phyloP scores from a whole-genome alignment of 2,113 vertebrate species.

The Sialia sialis region DNA sequence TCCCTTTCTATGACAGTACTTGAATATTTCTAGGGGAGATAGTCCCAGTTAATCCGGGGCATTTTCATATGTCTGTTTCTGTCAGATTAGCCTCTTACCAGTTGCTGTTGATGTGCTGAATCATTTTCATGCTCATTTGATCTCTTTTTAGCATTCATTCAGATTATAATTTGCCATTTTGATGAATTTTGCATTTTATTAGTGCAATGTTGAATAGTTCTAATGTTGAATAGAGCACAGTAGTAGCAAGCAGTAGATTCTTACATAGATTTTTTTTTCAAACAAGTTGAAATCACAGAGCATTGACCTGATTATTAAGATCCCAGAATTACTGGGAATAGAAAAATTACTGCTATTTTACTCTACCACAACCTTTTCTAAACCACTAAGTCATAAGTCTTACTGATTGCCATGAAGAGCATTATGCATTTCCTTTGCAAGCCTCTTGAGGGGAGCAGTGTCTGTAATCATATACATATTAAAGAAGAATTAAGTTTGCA shows the following conservation, averaged over 20 bases:
- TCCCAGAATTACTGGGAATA: not conserved
- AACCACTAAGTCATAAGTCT: not conserved
- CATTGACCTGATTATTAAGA: not conserved
- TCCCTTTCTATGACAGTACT: not conserved
- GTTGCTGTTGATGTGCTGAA: not conserved
- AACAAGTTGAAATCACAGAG: not conserved
- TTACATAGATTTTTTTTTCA: not conserved
- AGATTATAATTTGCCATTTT: not conserved
- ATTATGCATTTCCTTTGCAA: not conserved
- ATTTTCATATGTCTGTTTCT: not conserved
- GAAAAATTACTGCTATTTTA: not conserved
- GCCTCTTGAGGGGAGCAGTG: conserved; percentile 25
- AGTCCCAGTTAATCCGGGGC: not conserved
- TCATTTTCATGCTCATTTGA: not conserved
- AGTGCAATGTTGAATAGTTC: not conserved
- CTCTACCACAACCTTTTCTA: not conserved
- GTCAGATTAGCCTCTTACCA: not conserved
- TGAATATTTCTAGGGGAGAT: not conserved
- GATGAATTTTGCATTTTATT: not conserved
- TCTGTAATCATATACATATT: not conserved
- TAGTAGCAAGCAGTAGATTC: not conserved
- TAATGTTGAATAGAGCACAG: not conserved
- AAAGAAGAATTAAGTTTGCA: not conserved
- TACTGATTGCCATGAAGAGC: not conserved
- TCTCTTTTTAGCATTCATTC: not conserved